A percentile compares a stretch with the other conserved stretches of the same genome.
Evolutionary conservation across 2,888 invertebrate genomes (phyloP).

Genomic region (Ethmia dodecea): DNA sequence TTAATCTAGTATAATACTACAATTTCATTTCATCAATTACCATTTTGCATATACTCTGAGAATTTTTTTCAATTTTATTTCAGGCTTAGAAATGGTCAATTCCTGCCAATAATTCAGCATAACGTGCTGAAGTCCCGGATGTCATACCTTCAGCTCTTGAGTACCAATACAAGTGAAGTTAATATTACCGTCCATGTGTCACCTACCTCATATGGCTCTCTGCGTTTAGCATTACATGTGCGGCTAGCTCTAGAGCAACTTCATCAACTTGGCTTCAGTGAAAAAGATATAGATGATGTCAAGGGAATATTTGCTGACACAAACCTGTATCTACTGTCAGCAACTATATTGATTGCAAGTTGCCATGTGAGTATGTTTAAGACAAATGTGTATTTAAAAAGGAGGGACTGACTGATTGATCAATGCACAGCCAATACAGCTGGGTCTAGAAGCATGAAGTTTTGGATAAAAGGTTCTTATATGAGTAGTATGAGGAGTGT

Average conservation of each 20-base stretch:
- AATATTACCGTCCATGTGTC: slow-evolving; percentile 84
- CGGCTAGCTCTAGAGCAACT: slow-evolving; percentile 85
- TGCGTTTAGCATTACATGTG: slow-evolving; percentile 87
- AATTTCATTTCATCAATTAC: too few species aligned
- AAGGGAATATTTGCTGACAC: slow-evolving; percentile 98
- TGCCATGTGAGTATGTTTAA: slow-evolving; percentile 87
- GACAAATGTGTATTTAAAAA: too few species aligned
- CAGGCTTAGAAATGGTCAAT: slow-evolving; percentile 80
- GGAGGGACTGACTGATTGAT: too few species aligned
- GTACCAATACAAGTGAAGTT: slow-evolving; percentile 75
- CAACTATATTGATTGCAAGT: slow-evolving; percentile 93
- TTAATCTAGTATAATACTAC: too few species aligned
- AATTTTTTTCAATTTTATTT: too few species aligned
- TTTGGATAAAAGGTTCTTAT: too few species aligned
- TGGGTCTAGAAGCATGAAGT: too few species aligned
- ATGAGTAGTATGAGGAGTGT: too few species aligned
- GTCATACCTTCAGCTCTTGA: slow-evolving; percentile 84
- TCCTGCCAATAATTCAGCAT: slow-evolving; percentile 89
- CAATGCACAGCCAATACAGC: too few species aligned
- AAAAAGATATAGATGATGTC: slow-evolving; percentile 97
- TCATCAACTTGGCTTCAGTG: slow-evolving; percentile 88
- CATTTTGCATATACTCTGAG: too few species aligned
- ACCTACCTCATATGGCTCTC: slow-evolving; percentile 88
- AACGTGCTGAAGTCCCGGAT: slow-evolving; percentile 90
- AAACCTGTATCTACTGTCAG: slow-evolving; percentile 92